A percentile compares a stretch with the other conserved stretches of the same genome.
Conservation (phyloP, 2,113 vertebrate species). For the Stercorarius parasiticus region DNA sequence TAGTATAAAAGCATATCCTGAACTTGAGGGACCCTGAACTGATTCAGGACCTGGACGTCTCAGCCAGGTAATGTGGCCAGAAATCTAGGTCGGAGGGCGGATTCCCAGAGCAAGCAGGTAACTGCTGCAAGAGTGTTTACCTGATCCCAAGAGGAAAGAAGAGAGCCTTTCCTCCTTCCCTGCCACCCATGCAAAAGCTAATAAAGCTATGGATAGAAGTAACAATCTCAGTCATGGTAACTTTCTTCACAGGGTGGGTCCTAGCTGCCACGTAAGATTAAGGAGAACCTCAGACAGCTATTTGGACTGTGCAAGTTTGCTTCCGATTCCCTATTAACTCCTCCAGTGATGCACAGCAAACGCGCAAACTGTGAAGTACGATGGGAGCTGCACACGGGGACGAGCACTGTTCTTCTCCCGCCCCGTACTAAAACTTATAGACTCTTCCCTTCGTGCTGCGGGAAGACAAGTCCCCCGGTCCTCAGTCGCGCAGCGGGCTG, state of each 20-base stretch:
- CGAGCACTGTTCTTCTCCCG: rapidly evolving
- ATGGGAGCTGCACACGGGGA: rapidly evolving
- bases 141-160: not conserved
- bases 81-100: too few species aligned
- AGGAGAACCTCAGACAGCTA: not conserved
- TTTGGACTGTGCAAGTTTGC: rapidly evolving
- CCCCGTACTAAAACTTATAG: rapidly evolving
- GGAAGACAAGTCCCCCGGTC: rapidly evolving
- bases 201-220: not conserved
- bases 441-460: not conserved
- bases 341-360: rapidly evolving
- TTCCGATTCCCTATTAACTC: not conserved
- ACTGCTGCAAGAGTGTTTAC: too few species aligned
- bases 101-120: not conserved
- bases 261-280: too few species aligned
- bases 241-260: not conserved
- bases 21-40: not conserved
- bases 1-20: not conserved
- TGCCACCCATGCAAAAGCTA: not conserved
- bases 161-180: not conserved
- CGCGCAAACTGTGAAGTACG: rapidly evolving
- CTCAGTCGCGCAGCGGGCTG: rapidly evolving
- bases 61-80: not conserved
- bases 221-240: not conserved
- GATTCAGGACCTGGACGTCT: too few species aligned